A percentile compares a stretch with the other conserved stretches of the same genome.
Conservation (phyloP, 2,888 invertebrate species). For the Andricus curvator region DNA sequence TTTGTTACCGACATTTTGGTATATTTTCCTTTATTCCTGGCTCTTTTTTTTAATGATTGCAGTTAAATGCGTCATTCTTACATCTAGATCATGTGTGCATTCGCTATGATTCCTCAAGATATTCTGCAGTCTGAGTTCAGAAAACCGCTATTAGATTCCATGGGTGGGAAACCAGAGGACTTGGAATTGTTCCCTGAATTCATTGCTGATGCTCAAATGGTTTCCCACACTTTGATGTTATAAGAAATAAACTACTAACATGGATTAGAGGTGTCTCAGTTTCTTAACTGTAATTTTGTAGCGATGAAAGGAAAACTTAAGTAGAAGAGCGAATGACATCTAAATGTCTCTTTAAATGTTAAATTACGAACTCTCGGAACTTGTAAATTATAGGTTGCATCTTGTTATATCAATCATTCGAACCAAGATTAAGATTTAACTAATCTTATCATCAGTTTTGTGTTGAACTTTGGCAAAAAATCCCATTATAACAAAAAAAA, state of each 20-base stretch:
- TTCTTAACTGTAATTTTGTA: conserved; percentile 1
- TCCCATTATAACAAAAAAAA: background rate
- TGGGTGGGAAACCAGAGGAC: background rate
- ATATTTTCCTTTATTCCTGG: background rate
- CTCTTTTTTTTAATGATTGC: background rate
- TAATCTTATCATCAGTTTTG: background rate
- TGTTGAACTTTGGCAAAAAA: background rate
- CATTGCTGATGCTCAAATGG: background rate
- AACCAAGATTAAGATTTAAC: background rate
- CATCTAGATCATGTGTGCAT: background rate
- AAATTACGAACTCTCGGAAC: background rate
- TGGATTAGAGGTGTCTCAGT: conserved; percentile 1
- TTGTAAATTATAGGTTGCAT: background rate
- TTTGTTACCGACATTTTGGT: background rate
- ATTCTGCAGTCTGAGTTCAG: background rate
- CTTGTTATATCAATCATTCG: background rate
- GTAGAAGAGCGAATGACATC: background rate
- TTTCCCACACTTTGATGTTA: background rate
- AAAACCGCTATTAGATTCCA: background rate
- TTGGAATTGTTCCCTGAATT: background rate
- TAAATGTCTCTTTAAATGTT: background rate
- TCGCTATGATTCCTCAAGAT: background rate
- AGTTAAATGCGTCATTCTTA: background rate
- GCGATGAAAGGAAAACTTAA: background rate
- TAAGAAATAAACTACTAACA: background rate